These are phyloP conservation scores for Leptodirus hochenwartii DNA, from an alignment of 2,888 invertebrate genomes.

Conservation along the genomic window DNA sequence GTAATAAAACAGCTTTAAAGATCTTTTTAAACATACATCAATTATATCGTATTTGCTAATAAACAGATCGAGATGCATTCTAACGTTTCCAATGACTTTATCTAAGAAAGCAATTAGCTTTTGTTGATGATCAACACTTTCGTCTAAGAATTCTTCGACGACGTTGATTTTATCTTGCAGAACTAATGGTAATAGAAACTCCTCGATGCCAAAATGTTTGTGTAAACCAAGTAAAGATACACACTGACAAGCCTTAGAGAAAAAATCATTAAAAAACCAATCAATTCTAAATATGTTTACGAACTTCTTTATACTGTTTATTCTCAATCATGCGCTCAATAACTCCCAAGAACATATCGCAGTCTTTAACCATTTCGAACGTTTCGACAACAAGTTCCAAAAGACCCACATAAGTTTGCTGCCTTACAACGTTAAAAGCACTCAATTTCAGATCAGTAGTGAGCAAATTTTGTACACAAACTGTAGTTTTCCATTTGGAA, in stretches of 20 bases:
- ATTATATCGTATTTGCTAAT: conserved; percentile 36
- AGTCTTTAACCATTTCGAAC: conserved; percentile 42
- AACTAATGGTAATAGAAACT: conserved; percentile 58
- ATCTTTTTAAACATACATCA: too few relatives aligned
- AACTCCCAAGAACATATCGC: conserved; percentile 40
- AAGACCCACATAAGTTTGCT: conserved; percentile 44
- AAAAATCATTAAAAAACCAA: conserved; percentile 8
- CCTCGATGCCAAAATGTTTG: conserved; percentile 46
- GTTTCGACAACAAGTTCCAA: conserved; percentile 42
- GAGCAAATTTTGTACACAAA: conserved; percentile 29
- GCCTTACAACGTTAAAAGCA: conserved; percentile 51
- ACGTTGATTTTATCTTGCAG: conserved; percentile 62
- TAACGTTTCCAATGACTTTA: conserved; percentile 42
- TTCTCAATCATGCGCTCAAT: conserved; percentile 36
- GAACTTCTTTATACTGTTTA: conserved; percentile 48
- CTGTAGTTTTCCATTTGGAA: conserved; percentile 29
- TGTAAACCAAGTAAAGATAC: conserved; percentile 47
- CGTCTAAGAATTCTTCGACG: conserved; percentile 56
- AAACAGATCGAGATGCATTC: conserved; percentile 35
- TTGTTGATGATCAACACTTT: conserved; percentile 43
- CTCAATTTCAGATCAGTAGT: conserved; percentile 42
- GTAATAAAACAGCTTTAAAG: too few relatives aligned
- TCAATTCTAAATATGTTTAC: conserved; percentile 7
- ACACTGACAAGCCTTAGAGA: conserved; percentile 45
- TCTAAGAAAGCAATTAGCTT: conserved; percentile 54